A percentile compares a stretch with the other conserved stretches of the same genome.
phyloP scores from a whole-genome alignment of 2,888 invertebrate genomes.

The Osmoderma eremita region DNA sequence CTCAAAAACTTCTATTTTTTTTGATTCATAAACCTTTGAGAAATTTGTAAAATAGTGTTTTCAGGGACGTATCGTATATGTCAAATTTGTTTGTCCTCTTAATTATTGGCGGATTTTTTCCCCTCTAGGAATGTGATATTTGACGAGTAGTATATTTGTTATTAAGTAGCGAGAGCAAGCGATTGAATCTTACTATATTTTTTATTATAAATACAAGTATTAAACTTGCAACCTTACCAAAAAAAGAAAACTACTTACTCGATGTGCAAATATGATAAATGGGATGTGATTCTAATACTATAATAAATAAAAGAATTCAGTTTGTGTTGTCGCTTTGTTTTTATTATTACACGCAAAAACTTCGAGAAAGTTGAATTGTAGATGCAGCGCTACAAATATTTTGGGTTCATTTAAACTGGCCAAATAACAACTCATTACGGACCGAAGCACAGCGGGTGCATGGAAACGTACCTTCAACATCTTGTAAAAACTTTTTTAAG shows the following conservation, averaged over 20 bases:
- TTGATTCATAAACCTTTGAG: too few species aligned
- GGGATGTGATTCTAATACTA: background rate
- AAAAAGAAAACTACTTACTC: constrained; percentile 12
- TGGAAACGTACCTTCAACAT: too few species aligned
- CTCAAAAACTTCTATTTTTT: background rate
- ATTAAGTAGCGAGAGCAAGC: constrained; percentile 3
- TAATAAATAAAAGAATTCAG: constrained; percentile 14
- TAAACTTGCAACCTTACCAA: constrained; percentile 8
- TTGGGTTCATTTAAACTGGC: background rate
- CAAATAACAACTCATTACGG: too few species aligned
- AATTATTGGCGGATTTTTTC: constrained; percentile 11
- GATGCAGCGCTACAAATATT: too few species aligned
- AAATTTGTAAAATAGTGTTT: too few species aligned
- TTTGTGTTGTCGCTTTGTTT: background rate
- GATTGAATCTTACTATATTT: constrained; percentile 21
- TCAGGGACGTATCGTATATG: too few species aligned
- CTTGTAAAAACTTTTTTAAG: too few species aligned
- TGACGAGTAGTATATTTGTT: background rate
- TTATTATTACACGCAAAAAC: too few species aligned
- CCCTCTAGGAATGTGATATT: constrained; percentile 33
- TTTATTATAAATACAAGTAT: constrained; percentile 26
- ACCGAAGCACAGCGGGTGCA: too few species aligned
- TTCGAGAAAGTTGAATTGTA: too few species aligned
- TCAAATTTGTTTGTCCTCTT: too few species aligned
- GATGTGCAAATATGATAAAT: background rate